A percentile compares a stretch with the other conserved stretches of the same genome.
Evolutionary conservation across 2,797 vertebrate genomes (phyloP).

Genomic region (Orientallactaga sibirica): DNA sequence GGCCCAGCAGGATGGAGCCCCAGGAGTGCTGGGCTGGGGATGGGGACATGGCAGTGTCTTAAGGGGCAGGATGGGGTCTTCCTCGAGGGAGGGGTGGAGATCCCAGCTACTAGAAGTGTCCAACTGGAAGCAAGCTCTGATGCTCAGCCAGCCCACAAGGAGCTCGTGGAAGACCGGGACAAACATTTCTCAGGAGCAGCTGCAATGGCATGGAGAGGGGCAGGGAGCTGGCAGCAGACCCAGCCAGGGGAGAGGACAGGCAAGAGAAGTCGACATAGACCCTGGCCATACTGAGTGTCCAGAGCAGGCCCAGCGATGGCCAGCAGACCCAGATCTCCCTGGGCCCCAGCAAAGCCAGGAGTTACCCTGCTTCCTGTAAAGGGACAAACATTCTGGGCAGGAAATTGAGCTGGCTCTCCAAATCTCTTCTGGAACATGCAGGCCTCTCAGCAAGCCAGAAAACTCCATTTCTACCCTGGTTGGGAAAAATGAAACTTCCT

Average conservation of each 20-base stretch:
- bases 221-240: too few relatives aligned
- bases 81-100: background rate
- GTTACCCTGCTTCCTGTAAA: background rate
- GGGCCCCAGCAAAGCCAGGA: background rate
- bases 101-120: accelerated
- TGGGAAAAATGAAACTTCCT: background rate
- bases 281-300: background rate
- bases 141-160: too few relatives aligned
- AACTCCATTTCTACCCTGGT: background rate
- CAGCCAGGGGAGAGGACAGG: too few relatives aligned
- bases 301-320: background rate
- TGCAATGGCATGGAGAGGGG: too few relatives aligned
- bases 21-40: background rate
- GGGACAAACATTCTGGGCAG: background rate
- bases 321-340: background rate
- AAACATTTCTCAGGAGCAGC: background rate
- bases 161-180: background rate
- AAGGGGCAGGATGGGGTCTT: too few relatives aligned
- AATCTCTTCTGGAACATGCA: slow-evolving; percentile 6
- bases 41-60: background rate
- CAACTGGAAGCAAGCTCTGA: background rate
- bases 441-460: background rate
- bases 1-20: too few relatives aligned
- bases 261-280: accelerated
- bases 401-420: background rate